Base-by-base conservation (phyloP, 2,888 invertebrate genomes). In the Eubasilissa splendida region DNA sequence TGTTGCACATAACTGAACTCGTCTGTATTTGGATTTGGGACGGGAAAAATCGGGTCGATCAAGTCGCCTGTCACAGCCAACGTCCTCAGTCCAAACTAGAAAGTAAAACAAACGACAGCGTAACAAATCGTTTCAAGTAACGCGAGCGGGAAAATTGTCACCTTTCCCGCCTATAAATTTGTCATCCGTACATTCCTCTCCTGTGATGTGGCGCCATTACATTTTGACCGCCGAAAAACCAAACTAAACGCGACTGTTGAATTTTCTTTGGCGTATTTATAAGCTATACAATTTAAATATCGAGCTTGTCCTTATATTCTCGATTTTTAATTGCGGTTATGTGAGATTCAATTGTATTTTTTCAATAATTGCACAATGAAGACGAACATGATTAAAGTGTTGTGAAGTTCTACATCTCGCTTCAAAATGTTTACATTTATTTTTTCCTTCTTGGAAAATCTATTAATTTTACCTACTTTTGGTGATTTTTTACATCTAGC, bases 21-120 rank as follows among this genome's bases (percentile, higher is more conserved):
- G 76, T 80, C 77, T 83, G 80, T 77, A 83, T 83, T 82, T 80
- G 81, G 80, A 83, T 82, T 83, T 83, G 77, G 83, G 80, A 78
- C 83, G 59, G 52, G 81, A 82, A 83, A 83, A 83, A 83, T 80
- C 79, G 78, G 81, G 79, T 73, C 81, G 77, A 83, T 79, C 73
- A 76, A 77, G 56, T 79, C 78, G 74, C 53, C 71, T 71, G 81
- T 80, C 81, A 80, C 74, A 50, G 60, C 80, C 54, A 78, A 80
- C 31, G 71, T 54, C 14, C 60, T 74, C 77, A 80, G 77, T 80
- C 52, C 76, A 58, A 77, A 71, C 56, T 63, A 14, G 77, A 54
- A 50, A 31, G 58, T 63, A 73, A 76, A 80, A 77, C 77, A 77
- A 77, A 80, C 76, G 50, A 63, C 22, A 31, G 42, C 68, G 52